Base-by-base conservation (phyloP, 2,888 invertebrate genomes). In the Xestobium rufovillosum region DNA sequence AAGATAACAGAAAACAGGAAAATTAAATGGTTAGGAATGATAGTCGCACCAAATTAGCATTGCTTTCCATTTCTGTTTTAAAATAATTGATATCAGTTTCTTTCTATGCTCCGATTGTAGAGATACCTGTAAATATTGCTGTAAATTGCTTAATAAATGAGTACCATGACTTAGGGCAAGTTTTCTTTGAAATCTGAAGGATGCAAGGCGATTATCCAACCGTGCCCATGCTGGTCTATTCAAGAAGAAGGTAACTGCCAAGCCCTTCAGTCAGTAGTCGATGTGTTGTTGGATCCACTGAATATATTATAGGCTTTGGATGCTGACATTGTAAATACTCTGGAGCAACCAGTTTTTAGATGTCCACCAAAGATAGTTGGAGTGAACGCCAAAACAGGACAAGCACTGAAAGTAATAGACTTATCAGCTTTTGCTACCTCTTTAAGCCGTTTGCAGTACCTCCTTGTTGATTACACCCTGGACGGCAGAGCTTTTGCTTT, bases 181-280 rank as follows among this genome's bases (percentile, higher is more conserved):
- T 64, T 76, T 23, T 65, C 67, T n/a, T 56, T 76, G 44, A 71
- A 66, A 47, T 60, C 60, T 37, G 69, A 66, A 34, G 65, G 68
- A 19, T 71, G 72, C 43, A 56, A 69, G 33, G 65, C 74, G 2
- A 61, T 63, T 50, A 68, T 75, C 48, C 67, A 68, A 47, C 79
- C 80, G 11, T 79, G 74, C 68, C 80, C 78, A 36, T 76, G 72
- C 61, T 80, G 80, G 77, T 70, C 71, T 40, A 69, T 76, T 53
- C 80, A 83, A 63, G 82, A 81, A 63, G 79, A 79, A 66, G 76
- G 75, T 26, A 73, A 75, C 61, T 78, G 79, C 55, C 72, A 71
- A 51, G 80, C 79, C 45, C 66, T 77, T 40, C 82, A 83, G 64
- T 82, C 80, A 53, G 82, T 73, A 36, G 74, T 78, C 45, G 80